Base-by-base conservation (phyloP, 1,140 invertebrate species). In the Euura saliciscinereae region DNA sequence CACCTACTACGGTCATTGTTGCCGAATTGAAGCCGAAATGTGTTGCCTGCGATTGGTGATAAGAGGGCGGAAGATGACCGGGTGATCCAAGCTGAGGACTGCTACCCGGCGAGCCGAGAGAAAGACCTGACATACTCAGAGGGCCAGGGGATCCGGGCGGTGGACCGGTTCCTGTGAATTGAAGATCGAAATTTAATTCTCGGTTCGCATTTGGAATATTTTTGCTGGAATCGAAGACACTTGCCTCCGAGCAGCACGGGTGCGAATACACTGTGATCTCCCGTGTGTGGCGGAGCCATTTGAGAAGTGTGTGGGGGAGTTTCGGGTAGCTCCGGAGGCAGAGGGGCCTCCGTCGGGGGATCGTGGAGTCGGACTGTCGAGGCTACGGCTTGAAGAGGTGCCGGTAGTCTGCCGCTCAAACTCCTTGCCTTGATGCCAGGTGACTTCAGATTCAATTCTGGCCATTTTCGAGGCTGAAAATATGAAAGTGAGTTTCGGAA, bases 381-480 rank as follows among this genome's bases (percentile, higher is more conserved):
- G 7, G 87, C 85, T 69, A 89, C 86, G 4, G 87, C 84, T 66
- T 87, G 86, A 28, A 85, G 74, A 3, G 88, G 85, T 45, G 83
- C 83, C 76, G 86, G 88, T 74, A 88, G 82, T 68, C 84, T 88
- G 8, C 78, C 88, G 71, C 90, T 89, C 10, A 90, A 78, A 76
- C 91, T 89, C 59, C 91, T 89, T 1, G 94, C 92, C 84, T 97
- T 97, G 70, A 97, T 96, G 59, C 97, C 96, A 0, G 96, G 96
- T 66, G 94, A 96, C 85, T 98, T 98, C 67, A 98, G 84, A 73
- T 92, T 92, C 73, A 97, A 89, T 68, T 96, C 93, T 2, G 95
- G 95, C 93, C 95, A 97, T 84, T 93, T 94, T 46, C 96, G 91
- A 2, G 94, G 91, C 94, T 96, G 78, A 3, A 85, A 66, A 43